Evolutionary conservation across 2,797 vertebrate species (phyloP), one percentile per base, ranked within the genome.

Genomic region (Pampus argenteus): DNA sequence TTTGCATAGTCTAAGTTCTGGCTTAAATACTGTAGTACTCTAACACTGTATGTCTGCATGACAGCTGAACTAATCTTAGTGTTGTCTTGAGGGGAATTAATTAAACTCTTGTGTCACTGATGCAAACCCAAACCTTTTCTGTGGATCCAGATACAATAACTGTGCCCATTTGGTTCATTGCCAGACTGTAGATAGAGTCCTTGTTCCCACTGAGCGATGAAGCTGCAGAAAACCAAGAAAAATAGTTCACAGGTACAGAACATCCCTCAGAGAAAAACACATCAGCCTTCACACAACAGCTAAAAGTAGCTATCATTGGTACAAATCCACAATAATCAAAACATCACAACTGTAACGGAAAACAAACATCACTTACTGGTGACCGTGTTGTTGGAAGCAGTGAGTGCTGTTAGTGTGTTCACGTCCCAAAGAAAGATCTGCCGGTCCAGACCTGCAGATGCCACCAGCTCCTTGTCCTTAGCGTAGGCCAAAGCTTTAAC

Each of bases 341-440:
- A 44, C 0, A 52, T 23, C 55, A 52, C n/a, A 20, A 20, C 10
- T 23, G 26, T 66, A 11, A 47, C 20, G 45, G 1, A 50, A 20
- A 45, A 44, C 4, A 52, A 64, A n/a, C 7, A 15, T 20, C 23
- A 92, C 97, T 94, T 93, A 99, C 98, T 99, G 91, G 98, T 99
- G 90, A 99, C 98, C 36, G 98, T 99, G 92, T 99, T 99, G 93
- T 99, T 99, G 90, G 98, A 99, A 92, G 98, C 98, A 85, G 98
- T 99, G 92, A 99, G 92, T 82, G 98, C 98, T 59, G 98, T 99
- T 57, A 99, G 91, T 44, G 98, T 99, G 89, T 99, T 99, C 88
- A 99, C 98, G 90, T 99, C 98, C 98, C 98, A 99, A 74, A 99
- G 96, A 88, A 99, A 99, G 92, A 99, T 99, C 86, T 99, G 98